phyloP scores from a whole-genome alignment of 2,888 invertebrate genomes.

The Lithophane semibrunnea region DNA sequence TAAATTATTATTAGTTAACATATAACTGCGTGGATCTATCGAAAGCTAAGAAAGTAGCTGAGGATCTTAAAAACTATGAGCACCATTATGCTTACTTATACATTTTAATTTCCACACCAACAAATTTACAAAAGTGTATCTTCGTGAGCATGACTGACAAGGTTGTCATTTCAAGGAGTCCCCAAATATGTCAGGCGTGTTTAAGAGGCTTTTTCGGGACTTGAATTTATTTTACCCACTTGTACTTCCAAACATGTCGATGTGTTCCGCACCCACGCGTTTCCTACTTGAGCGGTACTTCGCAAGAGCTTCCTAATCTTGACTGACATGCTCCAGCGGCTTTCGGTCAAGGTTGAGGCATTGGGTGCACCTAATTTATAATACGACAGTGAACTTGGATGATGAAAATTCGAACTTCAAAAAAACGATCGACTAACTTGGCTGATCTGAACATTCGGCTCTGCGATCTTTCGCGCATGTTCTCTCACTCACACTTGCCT shows the following conservation, averaged over 20 bases:
- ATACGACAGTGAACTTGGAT: constrained; percentile 31
- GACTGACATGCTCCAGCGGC: constrained; percentile 47
- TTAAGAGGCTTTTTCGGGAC: constrained; percentile 43
- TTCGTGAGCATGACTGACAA: constrained; percentile 30
- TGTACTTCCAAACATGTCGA: constrained; percentile 25
- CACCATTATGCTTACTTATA: not conserved
- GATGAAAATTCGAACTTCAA: not conserved
- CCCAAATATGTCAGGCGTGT: constrained; percentile 28
- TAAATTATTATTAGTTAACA: too few relatives aligned
- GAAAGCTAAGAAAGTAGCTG: not conserved
- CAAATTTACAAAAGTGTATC: constrained; percentile 24
- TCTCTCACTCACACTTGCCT: too few relatives aligned
- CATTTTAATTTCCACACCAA: constrained; percentile 5
- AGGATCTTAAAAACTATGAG: not conserved
- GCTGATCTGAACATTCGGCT: too few relatives aligned
- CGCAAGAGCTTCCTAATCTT: constrained; percentile 58
- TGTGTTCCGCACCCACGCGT: constrained; percentile 56
- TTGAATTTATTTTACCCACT: constrained; percentile 45
- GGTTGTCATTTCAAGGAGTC: constrained; percentile 43
- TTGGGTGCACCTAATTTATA: constrained; percentile 14
- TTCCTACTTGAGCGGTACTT: constrained; percentile 46
- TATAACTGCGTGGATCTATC: not conserved
- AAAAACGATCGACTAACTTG: not conserved
- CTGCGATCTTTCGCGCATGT: too few relatives aligned
- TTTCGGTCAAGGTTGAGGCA: constrained; percentile 45